Conservation (phyloP, 1,140 invertebrate species). For the Drosophila tropicalis region DNA sequence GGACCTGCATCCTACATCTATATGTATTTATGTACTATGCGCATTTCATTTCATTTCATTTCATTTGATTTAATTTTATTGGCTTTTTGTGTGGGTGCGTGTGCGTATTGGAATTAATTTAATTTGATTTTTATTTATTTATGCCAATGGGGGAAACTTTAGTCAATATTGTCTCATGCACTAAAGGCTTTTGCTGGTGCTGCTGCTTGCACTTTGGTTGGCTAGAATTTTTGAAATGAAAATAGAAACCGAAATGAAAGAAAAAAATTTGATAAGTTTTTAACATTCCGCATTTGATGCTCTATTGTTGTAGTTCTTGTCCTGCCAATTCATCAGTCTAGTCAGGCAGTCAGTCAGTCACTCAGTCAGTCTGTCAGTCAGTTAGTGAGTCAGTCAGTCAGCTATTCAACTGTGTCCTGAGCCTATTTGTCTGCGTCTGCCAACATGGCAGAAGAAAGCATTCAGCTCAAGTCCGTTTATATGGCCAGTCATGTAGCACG, state of each 20-base stretch:
- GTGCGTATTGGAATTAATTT: constrained; percentile 65
- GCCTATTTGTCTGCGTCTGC: constrained; percentile 36
- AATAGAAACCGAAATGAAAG: neutral
- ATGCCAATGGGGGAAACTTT: constrained; percentile 47
- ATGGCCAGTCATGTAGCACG: constrained; percentile 71
- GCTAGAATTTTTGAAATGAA: neutral
- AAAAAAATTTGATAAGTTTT: constrained; percentile 31
- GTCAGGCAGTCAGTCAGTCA: constrained; percentile 27
- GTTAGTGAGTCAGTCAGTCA: constrained; percentile 7
- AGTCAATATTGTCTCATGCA: constrained; percentile 38
- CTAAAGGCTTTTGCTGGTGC: neutral
- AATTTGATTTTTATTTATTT: constrained; percentile 79
- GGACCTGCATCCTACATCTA: neutral
- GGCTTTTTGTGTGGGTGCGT: constrained; percentile 47
- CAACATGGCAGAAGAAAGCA: constrained; percentile 9
- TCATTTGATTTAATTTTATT: constrained; percentile 80
- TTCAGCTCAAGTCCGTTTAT: constrained; percentile 40
- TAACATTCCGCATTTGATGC: neutral
- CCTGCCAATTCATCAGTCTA: constrained; percentile 20
- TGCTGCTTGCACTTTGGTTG: neutral
- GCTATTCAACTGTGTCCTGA: constrained; percentile 26
- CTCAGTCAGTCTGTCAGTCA: constrained; percentile 28
- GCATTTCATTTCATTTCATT: constrained; percentile 72
- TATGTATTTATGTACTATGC: constrained; percentile 29
- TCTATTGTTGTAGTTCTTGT: neutral